Percentiles rank a stretch among this genome's conserved stretches.
These are phyloP conservation scores for Gambusia affinis DNA, from an alignment of 2,113 vertebrate genomes.

Conservation along the genomic window DNA sequence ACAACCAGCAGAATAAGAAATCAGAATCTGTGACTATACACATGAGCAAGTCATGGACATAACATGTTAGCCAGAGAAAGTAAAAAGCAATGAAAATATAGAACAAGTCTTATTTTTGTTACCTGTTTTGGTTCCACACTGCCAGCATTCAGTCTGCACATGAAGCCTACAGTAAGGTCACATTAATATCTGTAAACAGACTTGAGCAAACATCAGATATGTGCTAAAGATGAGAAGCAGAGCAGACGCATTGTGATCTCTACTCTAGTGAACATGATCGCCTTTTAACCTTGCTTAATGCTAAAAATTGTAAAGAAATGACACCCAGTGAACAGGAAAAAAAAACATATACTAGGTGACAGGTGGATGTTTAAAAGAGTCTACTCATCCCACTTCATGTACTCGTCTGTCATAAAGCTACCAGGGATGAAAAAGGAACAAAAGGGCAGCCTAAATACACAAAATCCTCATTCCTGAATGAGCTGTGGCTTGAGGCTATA, in stretches of 20 bases:
- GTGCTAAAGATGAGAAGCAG: conserved; percentile 35
- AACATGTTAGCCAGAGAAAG: conserved; percentile 27
- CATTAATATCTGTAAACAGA: conserved; percentile 45
- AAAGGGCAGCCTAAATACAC: conserved; percentile 1
- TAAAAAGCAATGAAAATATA: conserved; percentile 67
- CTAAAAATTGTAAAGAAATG: conserved; percentile 67
- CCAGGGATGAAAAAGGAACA: background rate
- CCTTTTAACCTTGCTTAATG: background rate
- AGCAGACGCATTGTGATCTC: conserved; percentile 74
- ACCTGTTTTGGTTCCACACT: background rate
- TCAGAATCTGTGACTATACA: conserved; percentile 1
- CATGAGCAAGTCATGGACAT: background rate
- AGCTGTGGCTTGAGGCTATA: background rate
- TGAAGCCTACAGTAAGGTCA: conserved; percentile 18
- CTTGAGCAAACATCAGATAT: conserved; percentile 34
- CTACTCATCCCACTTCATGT: background rate
- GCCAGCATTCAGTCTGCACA: conserved; percentile 8
- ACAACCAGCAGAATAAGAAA: conserved; percentile 45
- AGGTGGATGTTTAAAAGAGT: background rate
- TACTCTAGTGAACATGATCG: conserved; percentile 27
- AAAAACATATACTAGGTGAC: background rate
- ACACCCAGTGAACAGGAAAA: conserved; percentile 43
- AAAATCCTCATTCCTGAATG: background rate
- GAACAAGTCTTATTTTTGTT: background rate
- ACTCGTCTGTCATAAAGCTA: background rate